Conservation (phyloP, 2,113 vertebrate species). For the Chroicocephalus ridibundus region DNA sequence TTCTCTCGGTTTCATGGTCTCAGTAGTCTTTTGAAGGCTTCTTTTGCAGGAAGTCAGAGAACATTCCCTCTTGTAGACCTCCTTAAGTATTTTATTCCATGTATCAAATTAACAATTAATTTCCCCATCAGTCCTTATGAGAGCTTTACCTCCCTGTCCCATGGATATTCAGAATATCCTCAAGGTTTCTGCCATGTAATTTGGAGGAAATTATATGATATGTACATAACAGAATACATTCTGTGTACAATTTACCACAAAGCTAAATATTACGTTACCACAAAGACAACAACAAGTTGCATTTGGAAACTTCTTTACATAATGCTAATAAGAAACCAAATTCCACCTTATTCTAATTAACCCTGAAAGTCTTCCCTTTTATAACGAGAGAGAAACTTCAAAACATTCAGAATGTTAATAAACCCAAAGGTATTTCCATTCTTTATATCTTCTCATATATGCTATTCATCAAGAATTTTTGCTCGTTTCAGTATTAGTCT, state of each 20-base stretch:
- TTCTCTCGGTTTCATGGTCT: not conserved
- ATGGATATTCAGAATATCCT: not conserved
- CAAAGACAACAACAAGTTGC: not conserved
- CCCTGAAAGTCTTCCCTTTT: not conserved
- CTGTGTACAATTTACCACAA: not conserved
- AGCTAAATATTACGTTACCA: not conserved
- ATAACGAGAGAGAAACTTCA: not conserved
- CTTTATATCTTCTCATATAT: not conserved
- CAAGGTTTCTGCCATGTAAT: not conserved
- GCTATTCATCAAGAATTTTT: not conserved
- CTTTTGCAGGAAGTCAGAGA: not conserved
- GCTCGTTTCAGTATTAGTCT: not conserved
- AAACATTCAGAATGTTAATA: conserved; percentile 10
- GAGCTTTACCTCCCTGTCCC: not conserved
- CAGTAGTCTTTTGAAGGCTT: not conserved
- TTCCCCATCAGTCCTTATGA: not conserved
- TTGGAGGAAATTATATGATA: not conserved
- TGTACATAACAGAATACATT: not conserved
- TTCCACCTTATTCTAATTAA: conserved; percentile 14
- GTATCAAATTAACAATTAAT: not conserved
- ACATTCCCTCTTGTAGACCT: not conserved
- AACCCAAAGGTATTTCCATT: not conserved
- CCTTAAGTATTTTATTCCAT: not conserved
- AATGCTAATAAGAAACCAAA: not conserved
- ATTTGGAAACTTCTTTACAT: not conserved